A percentile compares a stretch with the other conserved stretches of the same genome.
Evolutionary conservation across 2,113 vertebrate species (phyloP).

Genomic region (Callaeas wilsoni): DNA sequence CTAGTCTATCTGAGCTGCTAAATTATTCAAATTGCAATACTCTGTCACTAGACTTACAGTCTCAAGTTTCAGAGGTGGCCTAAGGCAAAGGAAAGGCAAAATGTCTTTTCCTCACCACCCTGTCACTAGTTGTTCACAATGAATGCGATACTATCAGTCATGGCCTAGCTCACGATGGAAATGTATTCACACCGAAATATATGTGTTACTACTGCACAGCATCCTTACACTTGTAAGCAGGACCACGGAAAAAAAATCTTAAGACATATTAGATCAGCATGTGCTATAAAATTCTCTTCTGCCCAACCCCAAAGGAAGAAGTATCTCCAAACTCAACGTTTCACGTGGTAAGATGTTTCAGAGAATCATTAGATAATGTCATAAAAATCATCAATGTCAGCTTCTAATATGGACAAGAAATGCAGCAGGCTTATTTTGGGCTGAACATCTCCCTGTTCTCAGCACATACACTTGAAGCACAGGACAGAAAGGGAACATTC

Average conservation of each 20-base stretch:
- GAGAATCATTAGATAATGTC: background rate
- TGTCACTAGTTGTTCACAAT: rapidly evolving
- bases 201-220: background rate
- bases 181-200: rapidly evolving
- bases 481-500: background rate
- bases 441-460: background rate
- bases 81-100: background rate
- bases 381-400: background rate
- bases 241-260: background rate
- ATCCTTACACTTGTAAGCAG: background rate
- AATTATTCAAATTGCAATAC: background rate
- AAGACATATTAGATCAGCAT: background rate
- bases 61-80: background rate
- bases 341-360: background rate
- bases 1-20: background rate
- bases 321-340: background rate
- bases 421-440: background rate
- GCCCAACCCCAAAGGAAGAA: background rate
- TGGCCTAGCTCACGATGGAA: background rate
- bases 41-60: background rate
- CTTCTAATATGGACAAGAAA: background rate
- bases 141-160: background rate
- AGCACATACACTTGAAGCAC: background rate
- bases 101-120: background rate
- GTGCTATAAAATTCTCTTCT: background rate